Base-by-base conservation (phyloP, 1,140 invertebrate genomes). In the Dreissena rostriformis region DNA sequence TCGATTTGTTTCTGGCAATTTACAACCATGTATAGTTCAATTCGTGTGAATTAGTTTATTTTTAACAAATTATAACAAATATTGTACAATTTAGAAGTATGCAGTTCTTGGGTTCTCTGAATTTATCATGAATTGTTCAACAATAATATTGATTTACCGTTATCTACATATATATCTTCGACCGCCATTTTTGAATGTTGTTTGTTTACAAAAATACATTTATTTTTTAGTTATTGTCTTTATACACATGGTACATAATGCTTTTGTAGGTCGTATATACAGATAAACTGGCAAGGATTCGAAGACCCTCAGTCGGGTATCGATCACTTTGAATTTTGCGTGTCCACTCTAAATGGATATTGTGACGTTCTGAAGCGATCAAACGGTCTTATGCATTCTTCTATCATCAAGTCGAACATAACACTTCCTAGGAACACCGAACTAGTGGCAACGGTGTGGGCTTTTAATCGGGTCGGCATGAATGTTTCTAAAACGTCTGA, bases 391-490 rank as follows among this genome's bases (percentile, higher is more conserved):
- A 39, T 85, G 39, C 61, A 78, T 17, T 68, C 71, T 29, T 55
- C 17, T 28, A 66, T 82, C 22, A 24, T 82, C 2, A 57, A 61
- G 65, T 19, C 75, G 0, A 65, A 66, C 14, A 24, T 88, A 17
- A 29, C 68, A 51, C 51, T 90, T 15, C 82, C 86, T 28, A 2
- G 51, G 5, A 63, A 65, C 63, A 82, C 53, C 14, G 26, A 75
- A 10, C 52, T 89, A 0, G 88, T 76, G 63, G 78, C 88, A n/a
- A 85, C 81, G 15, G 82, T 90, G 4, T 73, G 29, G 24, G 85
- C 86, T 11, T 51, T n/a, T 14, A 90, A 89, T 74, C 82, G 82
- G 53, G 86, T 78, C 15, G 84, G 83, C 0, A 52, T 90, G 52
- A 74, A 61, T 15, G 61, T 73, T 6, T 28, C 61, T 19, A 66